A percentile compares a stretch with the other conserved stretches of the same genome.
phyloP scores from a whole-genome alignment of 2,113 vertebrate species.

The Onychorhynchus coronatus region DNA sequence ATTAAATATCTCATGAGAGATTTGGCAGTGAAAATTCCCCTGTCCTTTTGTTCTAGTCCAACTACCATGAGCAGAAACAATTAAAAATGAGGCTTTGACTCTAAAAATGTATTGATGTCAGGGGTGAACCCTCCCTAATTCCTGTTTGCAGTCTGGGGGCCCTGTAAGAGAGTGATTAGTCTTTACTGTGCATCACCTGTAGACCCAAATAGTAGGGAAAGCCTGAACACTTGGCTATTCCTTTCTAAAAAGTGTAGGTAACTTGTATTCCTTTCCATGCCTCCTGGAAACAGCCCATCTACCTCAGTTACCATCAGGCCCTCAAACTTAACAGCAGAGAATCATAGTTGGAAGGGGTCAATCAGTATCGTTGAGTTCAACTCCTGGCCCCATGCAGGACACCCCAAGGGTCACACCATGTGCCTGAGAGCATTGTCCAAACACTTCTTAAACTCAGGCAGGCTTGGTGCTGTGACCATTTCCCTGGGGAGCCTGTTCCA shows the following conservation, averaged over 20 bases:
- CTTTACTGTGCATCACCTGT: background rate
- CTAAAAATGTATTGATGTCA: background rate
- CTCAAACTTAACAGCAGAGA: background rate
- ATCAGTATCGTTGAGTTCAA: background rate
- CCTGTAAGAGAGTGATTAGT: background rate
- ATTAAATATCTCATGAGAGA: background rate
- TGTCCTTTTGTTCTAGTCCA: background rate
- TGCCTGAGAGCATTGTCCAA: background rate
- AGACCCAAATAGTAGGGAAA: background rate
- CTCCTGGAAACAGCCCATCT: background rate
- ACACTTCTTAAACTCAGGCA: background rate
- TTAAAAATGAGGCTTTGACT: background rate
- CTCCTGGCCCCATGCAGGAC: background rate
- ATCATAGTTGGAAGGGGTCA: background rate
- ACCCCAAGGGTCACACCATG: background rate
- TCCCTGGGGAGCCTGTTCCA: background rate
- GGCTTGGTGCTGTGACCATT: background rate
- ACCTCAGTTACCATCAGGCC: background rate
- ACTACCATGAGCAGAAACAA: background rate
- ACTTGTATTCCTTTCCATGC: background rate
- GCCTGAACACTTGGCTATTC: background rate
- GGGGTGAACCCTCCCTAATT: rapidly evolving
- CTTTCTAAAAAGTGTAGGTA: background rate
- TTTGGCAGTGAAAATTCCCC: background rate
- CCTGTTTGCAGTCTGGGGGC: background rate